phyloP scores from a whole-genome alignment of 2,888 invertebrate species.

The Drosophila hamatofila region DNA sequence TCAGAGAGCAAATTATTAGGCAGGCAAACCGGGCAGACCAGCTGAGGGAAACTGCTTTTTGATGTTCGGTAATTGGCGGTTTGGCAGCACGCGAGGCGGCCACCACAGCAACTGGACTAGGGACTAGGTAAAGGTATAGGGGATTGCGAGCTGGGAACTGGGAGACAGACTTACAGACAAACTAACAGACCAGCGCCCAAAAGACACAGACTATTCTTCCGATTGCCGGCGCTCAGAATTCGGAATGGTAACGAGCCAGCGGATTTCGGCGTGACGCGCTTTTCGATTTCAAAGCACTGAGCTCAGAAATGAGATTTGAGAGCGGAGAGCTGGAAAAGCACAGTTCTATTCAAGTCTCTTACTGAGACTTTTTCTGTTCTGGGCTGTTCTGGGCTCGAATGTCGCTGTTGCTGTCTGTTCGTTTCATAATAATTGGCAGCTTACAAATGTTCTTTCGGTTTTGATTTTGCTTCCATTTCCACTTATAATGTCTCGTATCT shows the following conservation, averaged over 20 bases:
- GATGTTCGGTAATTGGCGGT: slow-evolving; percentile 81
- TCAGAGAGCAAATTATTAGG: slow-evolving; percentile 71
- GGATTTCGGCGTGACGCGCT: slow-evolving; percentile 77
- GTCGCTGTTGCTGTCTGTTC: slow-evolving; percentile 58
- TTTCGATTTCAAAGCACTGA: slow-evolving; percentile 53
- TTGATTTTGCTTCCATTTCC: slow-evolving; percentile 63
- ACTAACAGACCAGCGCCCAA: slow-evolving; percentile 37
- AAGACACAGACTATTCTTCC: slow-evolving; percentile 54
- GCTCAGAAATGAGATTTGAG: slow-evolving; percentile 8
- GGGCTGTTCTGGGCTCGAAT: slow-evolving; percentile 48
- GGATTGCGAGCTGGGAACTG: slow-evolving; percentile 1
- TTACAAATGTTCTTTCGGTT: slow-evolving; percentile 75
- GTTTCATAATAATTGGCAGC: slow-evolving; percentile 78
- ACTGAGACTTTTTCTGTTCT: slow-evolving; percentile 20
- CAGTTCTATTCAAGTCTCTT: not conserved
- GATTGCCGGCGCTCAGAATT: slow-evolving; percentile 50
- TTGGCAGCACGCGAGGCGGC: slow-evolving; percentile 78
- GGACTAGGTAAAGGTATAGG: slow-evolving; percentile 1
- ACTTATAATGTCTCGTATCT: slow-evolving; percentile 38
- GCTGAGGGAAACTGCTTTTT: slow-evolving; percentile 76
- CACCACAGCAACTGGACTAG: slow-evolving; percentile 37
- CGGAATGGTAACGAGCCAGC: slow-evolving; percentile 72
- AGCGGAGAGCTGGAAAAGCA: not conserved
- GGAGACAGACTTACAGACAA: slow-evolving; percentile 5
- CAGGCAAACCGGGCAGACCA: slow-evolving; percentile 54